phyloP scores from a whole-genome alignment of 2,888 invertebrate species.

The Julus scandinavius region DNA sequence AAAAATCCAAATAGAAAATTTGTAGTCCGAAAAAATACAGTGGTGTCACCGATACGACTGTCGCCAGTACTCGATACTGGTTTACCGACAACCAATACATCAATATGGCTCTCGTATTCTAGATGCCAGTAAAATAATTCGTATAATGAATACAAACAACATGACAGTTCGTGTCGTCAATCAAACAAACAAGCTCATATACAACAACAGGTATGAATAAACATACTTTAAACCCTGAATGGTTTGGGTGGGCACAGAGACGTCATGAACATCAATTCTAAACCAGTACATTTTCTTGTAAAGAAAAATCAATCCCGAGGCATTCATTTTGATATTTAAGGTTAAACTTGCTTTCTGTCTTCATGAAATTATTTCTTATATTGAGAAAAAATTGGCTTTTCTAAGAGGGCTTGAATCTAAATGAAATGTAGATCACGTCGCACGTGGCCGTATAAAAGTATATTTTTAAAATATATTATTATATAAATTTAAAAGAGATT shows the following conservation, averaged over 20 bases:
- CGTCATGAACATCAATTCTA: constrained; percentile 5
- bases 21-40: not conserved
- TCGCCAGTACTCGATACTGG: not conserved
- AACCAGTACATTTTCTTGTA: not conserved
- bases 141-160: constrained; percentile 24
- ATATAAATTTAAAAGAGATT: no score
- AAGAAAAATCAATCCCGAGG: not conserved
- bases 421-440: no score
- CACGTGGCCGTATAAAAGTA: no score
- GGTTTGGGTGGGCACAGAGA: constrained; percentile 16
- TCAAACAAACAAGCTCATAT: constrained; percentile 36
- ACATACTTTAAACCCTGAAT: constrained; percentile 38
- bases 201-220: constrained; percentile 35
- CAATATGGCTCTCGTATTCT: not conserved
- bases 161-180: not conserved
- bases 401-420: no score
- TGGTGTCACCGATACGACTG: not conserved
- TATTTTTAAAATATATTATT: no score
- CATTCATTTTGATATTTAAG: no score
- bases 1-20: not conserved
- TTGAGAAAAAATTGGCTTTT: no score
- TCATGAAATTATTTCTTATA: no score
- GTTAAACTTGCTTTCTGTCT: no score
- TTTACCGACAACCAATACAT: not conserved
- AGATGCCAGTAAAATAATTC: constrained; percentile 29